These are phyloP conservation scores for Orgyia antiqua DNA, from an alignment of 2,888 invertebrate genomes.

Conservation along the genomic window DNA sequence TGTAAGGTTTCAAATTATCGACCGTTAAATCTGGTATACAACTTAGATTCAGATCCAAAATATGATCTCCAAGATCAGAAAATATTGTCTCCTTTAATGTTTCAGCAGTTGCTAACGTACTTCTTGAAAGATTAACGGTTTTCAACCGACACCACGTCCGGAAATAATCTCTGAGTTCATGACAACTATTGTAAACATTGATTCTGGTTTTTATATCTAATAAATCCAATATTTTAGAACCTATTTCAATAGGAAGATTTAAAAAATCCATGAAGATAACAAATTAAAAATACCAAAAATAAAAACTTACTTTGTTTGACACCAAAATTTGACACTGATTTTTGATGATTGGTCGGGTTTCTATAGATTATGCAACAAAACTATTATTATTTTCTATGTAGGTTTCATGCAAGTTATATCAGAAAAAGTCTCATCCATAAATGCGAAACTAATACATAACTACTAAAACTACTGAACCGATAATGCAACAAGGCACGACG, in stretches of 20 bases:
- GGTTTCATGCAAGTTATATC: too few relatives aligned
- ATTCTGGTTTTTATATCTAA: constrained; percentile 28
- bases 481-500: too few relatives aligned
- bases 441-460: too few relatives aligned
- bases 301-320: background rate
- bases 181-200: constrained; percentile 22
- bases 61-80: constrained; percentile 21
- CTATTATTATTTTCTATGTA: too few relatives aligned
- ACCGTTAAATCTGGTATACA: constrained; percentile 33
- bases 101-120: constrained; percentile 24
- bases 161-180: constrained; percentile 27
- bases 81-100: constrained; percentile 27
- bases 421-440: too few relatives aligned
- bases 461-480: too few relatives aligned
- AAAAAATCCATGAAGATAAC: constrained; percentile 22
- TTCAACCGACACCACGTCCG: constrained; percentile 28
- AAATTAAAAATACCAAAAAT: background rate
- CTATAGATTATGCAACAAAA: too few relatives aligned
- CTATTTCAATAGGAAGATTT: constrained; percentile 30
- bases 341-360: too few relatives aligned
- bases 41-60: constrained; percentile 32
- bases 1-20: constrained; percentile 22
- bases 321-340: constrained; percentile 8
- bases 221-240: constrained; percentile 25
- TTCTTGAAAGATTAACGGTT: constrained; percentile 28